These are phyloP conservation scores for Zosterops japonicus DNA, from an alignment of 2,113 vertebrate species.

Conservation along the genomic window DNA sequence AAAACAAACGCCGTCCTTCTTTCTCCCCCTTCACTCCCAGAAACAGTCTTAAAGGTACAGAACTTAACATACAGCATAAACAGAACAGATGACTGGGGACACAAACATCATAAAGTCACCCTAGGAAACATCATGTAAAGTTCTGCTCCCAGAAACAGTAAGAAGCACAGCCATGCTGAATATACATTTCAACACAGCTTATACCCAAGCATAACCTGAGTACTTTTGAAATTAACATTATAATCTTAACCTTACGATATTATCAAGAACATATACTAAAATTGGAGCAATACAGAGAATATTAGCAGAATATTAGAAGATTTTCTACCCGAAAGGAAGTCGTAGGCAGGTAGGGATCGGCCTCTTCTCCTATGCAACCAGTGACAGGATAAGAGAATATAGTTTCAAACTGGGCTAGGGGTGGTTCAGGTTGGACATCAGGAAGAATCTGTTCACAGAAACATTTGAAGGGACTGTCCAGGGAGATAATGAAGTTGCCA, in stretches of 20 bases:
- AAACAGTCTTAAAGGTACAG: too few species aligned
- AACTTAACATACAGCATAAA: too few species aligned
- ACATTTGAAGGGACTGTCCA: not conserved
- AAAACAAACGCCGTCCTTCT: too few species aligned
- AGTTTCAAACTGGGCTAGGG: not conserved
- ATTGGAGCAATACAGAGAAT: not conserved
- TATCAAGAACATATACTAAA: not conserved
- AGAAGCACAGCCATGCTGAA: not conserved
- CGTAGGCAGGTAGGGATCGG: rapidly evolving
- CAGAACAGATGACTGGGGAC: too few species aligned
- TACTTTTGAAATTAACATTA: not conserved
- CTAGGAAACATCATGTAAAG: not conserved
- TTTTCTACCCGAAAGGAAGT: not conserved
- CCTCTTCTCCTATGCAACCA: not conserved
- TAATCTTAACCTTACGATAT: not conserved
- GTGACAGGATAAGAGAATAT: not conserved
- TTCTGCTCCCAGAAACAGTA: not conserved
- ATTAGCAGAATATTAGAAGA: not conserved
- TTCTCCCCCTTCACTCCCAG: too few species aligned
- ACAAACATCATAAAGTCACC: too few species aligned
- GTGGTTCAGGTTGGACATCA: not conserved
- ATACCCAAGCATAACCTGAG: not conserved
- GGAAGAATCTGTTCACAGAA: not conserved
- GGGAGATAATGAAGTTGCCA: too few species aligned
- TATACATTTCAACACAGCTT: not conserved